Percentiles rank a stretch among this genome's conserved stretches.
phyloP scores from a whole-genome alignment of 2,113 vertebrate species.

The Marmota monax region DNA sequence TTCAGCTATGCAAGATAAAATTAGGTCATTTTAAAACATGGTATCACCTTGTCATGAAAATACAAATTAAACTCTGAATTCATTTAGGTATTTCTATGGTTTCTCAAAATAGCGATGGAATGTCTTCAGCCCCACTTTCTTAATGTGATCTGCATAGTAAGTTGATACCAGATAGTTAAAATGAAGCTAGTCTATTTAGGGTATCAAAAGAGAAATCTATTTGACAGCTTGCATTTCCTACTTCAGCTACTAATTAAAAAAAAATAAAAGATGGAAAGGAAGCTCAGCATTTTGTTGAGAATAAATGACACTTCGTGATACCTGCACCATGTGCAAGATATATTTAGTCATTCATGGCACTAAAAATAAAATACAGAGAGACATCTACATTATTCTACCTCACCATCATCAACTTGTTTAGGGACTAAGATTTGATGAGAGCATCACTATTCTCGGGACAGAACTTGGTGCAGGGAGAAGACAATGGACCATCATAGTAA shows the following conservation, averaged over 20 bases:
- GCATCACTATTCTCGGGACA: neutral
- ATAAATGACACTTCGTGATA: neutral
- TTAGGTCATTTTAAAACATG: neutral
- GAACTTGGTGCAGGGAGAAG: neutral
- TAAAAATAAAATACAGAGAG: slow-evolving; percentile 11
- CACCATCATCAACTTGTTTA: neutral
- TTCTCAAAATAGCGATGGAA: neutral
- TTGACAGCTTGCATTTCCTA: slow-evolving; percentile 48
- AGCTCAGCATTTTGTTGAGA: neutral
- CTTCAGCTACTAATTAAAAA: slow-evolving; percentile 20
- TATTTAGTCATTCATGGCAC: neutral
- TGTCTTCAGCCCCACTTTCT: neutral
- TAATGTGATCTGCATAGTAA: neutral
- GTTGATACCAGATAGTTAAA: slow-evolving; percentile 13
- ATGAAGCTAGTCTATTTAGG: neutral
- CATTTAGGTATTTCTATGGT: neutral
- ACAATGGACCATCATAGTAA: neutral
- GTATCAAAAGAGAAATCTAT: neutral
- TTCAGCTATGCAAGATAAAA: neutral
- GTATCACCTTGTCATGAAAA: neutral
- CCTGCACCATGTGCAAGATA: neutral
- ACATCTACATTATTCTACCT: neutral
- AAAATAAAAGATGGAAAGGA: neutral
- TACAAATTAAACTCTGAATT: neutral
- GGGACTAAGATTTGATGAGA: neutral